Percentiles rank a stretch among this genome's conserved stretches.
These are phyloP conservation scores for rat (Rattus norvegicus) DNA, from an alignment of 2,113 vertebrate species.

Conservation along the genomic window DNA sequence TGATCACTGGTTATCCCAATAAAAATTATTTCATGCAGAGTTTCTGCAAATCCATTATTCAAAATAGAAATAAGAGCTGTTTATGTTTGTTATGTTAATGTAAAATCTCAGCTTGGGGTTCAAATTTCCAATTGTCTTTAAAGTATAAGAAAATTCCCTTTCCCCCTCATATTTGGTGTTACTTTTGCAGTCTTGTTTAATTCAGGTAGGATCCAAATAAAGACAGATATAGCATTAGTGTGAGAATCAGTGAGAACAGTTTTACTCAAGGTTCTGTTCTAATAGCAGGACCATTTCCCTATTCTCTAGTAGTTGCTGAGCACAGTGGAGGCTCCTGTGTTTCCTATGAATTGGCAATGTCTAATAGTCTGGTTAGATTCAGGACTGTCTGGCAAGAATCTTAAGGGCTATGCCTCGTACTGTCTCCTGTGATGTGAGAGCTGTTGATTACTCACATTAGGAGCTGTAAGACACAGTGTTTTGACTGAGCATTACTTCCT, in stretches of 20 bases:
- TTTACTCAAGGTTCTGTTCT: constrained; percentile 40
- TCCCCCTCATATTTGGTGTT: neutral
- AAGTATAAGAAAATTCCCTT: constrained; percentile 35
- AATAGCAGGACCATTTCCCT: neutral
- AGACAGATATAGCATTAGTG: neutral
- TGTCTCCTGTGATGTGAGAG: constrained; percentile 1
- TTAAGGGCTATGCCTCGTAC: neutral
- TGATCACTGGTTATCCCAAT: neutral
- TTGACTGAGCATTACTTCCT: constrained; percentile 7
- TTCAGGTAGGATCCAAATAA: constrained; percentile 35
- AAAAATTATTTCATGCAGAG: constrained; percentile 27
- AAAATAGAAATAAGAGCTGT: constrained; percentile 35
- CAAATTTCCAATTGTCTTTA: constrained; percentile 41
- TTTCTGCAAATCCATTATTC: neutral
- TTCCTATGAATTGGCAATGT: neutral
- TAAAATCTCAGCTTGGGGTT: constrained; percentile 40
- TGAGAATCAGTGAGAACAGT: neutral
- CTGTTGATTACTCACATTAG: constrained; percentile 25
- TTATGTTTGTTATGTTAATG: neutral
- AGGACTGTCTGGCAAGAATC: constrained; percentile 39
- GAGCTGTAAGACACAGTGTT: constrained; percentile 27
- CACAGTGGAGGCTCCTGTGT: neutral
- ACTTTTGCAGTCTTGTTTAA: constrained; percentile 1
- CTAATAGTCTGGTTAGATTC: neutral
- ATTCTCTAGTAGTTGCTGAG: neutral